Evolutionary conservation across 2,113 vertebrate genomes (phyloP), one percentile per base, ranked within the genome.

Genomic region (Raja brachyura): DNA sequence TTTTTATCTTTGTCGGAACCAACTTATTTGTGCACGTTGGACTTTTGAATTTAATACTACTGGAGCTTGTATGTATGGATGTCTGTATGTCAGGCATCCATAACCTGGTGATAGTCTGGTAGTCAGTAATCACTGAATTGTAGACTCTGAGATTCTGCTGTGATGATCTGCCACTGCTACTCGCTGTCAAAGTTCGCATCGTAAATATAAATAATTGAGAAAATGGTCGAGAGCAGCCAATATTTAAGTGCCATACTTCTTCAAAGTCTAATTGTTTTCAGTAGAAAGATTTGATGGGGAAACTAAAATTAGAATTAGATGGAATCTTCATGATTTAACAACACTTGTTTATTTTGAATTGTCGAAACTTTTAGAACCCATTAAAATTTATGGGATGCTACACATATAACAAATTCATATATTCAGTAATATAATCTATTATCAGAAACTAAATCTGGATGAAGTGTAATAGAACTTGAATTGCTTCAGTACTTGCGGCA

Each of bases 351-450:
- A 16, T 79, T 85, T 85, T 85, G 31, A 63, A 5, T 88, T 63
- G n/a, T 63, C 33, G 14, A 63, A n/a, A 61, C 13, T 7, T 1
- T 88, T 88, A n/a, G 31, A 88, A 31, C 59, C 61, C 59, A 31
- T n/a, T 88, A 88, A 88, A 88, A 88, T 18, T 59, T 88, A 63
- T 7, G 63, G 59, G 59, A 63, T n/a, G 4, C 14, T 61, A 25
- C 9, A n/a, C 25, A 61, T n/a, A 88, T 88, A 63, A 88, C 59
- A 88, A n/a, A 63, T n/a, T 0, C 3, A 31, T 61, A 6, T 63
- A 88, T 63, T 31, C 16, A 77, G n/a, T 88, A 66, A 83, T 59
- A 56, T 83, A 56, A 88, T 88, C 83, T 31, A 59, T 88, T 88
- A 28, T 14, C 63, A 22, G 56, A 86, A 86, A 81, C 39, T 81